Evolutionary conservation across 1,140 invertebrate species (phyloP).

Genomic region (Leucophenga varia): DNA sequence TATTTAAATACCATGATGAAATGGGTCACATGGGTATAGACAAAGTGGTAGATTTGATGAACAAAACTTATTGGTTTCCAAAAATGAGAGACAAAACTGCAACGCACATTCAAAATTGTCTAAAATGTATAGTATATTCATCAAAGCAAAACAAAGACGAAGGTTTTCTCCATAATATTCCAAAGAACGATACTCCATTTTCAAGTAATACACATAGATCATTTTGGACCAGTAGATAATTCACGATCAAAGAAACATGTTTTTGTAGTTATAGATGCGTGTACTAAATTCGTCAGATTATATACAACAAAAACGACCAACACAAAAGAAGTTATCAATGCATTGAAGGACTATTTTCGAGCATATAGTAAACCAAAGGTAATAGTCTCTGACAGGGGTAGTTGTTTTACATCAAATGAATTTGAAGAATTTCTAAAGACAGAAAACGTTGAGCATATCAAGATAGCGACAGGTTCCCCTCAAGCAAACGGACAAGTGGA

Average conservation of each 20-base stretch:
- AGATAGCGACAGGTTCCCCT: too few species aligned
- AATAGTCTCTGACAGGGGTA: too few species aligned
- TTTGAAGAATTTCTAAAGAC: constrained; percentile 7
- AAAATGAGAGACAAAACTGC: constrained; percentile 29
- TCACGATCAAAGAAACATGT: constrained; percentile 53
- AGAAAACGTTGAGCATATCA: constrained; percentile 14
- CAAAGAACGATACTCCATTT: constrained; percentile 28
- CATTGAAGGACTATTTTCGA: too few species aligned
- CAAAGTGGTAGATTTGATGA: constrained; percentile 23
- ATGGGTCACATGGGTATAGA: constrained; percentile 29
- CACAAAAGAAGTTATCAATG: too few species aligned
- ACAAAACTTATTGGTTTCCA: constrained; percentile 33
- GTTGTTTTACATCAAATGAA: too few species aligned
- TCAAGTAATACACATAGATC: constrained; percentile 31
- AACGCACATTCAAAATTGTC: constrained; percentile 18
- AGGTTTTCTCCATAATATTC: constrained; percentile 27
- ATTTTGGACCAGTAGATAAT: constrained; percentile 38
- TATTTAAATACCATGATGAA: constrained; percentile 29
- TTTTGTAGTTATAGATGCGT: constrained; percentile 54
- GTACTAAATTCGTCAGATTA: too few species aligned
- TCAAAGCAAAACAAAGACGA: too few species aligned
- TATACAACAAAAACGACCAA: too few species aligned
- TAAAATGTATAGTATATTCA: too few species aligned
- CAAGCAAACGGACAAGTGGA: too few species aligned
- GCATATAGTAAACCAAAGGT: too few species aligned